A percentile compares a stretch with the other conserved stretches of the same genome.
Evolutionary conservation across 2,113 vertebrate species (phyloP).

Genomic region (Prinia subflava): DNA sequence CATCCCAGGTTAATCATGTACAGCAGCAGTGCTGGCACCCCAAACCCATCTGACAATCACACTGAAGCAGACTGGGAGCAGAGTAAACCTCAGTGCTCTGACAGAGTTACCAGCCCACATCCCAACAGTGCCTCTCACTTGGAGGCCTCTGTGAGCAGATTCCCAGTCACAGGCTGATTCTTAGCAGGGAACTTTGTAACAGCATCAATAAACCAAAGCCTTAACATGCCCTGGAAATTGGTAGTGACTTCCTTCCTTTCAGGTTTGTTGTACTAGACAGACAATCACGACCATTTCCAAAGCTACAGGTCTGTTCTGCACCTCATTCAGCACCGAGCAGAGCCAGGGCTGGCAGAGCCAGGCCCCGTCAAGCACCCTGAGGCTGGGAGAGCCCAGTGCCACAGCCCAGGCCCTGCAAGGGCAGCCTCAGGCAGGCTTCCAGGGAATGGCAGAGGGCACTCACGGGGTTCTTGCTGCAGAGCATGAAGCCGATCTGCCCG

Average conservation of each 20-base stretch:
- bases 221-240: not conserved
- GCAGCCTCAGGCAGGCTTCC: not conserved
- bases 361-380: not conserved
- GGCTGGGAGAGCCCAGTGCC: not conserved
- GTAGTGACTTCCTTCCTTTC: not conserved
- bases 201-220: not conserved
- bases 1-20: not conserved
- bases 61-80: not conserved
- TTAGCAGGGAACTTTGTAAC: not conserved
- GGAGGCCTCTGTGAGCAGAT: not conserved
- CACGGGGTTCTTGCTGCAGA: constrained; percentile 95
- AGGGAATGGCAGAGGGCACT: constrained; percentile 22
- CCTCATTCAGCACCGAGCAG: not conserved
- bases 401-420: not conserved
- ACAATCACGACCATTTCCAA: not conserved
- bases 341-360: not conserved
- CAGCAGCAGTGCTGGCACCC: not conserved
- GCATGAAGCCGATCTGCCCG: constrained; percentile 98
- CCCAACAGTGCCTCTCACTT: not conserved
- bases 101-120: not conserved
- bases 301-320: not conserved
- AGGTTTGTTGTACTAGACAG: not conserved
- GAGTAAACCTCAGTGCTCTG: not conserved
- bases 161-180: not conserved
- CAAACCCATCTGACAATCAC: not conserved